phyloP scores from a whole-genome alignment of 2,113 vertebrate genomes.

The Bombycilla garrulus region DNA sequence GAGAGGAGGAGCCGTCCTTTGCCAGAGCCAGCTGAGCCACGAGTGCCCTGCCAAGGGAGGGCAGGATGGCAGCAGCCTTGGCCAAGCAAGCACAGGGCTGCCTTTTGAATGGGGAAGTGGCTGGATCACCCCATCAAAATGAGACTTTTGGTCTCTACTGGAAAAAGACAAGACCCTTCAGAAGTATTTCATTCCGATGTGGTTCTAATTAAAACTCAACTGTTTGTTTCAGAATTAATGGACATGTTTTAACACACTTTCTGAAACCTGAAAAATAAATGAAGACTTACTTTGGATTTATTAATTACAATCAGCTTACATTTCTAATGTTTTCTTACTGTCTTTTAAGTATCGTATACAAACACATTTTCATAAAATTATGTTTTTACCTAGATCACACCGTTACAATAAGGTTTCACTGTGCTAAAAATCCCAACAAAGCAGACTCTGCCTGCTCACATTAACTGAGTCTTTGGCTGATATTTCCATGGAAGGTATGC shows the following conservation, averaged over 20 bases:
- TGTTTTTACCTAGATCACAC: not conserved
- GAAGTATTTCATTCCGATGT: not conserved
- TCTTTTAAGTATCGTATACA: not conserved
- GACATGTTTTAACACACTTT: not conserved
- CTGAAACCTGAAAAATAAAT: not conserved
- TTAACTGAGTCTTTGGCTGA: constrained; percentile 16
- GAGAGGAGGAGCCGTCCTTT: not conserved
- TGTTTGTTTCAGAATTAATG: not conserved
- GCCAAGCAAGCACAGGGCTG: not conserved
- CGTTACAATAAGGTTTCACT: not conserved
- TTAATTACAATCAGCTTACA: not conserved
- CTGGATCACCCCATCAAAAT: not conserved
- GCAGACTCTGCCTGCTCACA: not conserved
- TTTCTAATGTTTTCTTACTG: not conserved
- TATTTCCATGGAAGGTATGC: constrained; percentile 42
- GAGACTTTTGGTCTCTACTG: not conserved
- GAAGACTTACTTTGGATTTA: not conserved
- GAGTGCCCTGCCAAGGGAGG: not conserved
- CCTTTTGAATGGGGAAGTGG: not conserved
- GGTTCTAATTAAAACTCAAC: not conserved
- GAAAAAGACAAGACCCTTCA: not conserved
- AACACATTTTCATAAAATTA: not conserved
- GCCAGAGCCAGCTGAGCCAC: not conserved
- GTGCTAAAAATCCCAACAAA: not conserved
- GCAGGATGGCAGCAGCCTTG: not conserved